phyloP scores from a whole-genome alignment of 1,140 invertebrate species.

The Zaprionus taronus region DNA sequence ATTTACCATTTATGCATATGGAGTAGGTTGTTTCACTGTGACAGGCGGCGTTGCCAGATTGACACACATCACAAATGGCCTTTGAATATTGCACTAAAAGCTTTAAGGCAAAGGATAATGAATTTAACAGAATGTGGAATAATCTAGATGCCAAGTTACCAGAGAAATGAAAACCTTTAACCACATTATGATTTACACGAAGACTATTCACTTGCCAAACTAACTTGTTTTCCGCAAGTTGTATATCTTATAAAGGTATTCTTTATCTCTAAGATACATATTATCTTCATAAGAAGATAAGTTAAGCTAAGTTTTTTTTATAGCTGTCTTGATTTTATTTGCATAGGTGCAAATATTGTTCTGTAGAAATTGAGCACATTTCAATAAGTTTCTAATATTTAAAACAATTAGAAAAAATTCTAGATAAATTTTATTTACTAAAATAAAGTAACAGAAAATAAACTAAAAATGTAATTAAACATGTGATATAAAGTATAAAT shows the following conservation, averaged over 20 bases:
- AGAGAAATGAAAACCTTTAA: slow-evolving; percentile 40
- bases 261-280: slow-evolving; percentile 20
- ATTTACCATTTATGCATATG: slow-evolving; percentile 47
- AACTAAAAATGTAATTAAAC: neutral
- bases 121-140: neutral
- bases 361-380: neutral
- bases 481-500: neutral
- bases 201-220: slow-evolving; percentile 16
- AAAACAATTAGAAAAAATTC: neutral
- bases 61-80: slow-evolving; percentile 57
- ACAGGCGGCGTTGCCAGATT: slow-evolving; percentile 46
- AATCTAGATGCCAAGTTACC: slow-evolving; percentile 46
- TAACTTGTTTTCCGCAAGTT: slow-evolving; percentile 1
- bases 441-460: neutral
- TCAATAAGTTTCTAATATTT: neutral
- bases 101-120: slow-evolving; percentile 25
- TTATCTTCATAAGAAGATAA: slow-evolving; percentile 28
- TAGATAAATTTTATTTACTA: neutral
- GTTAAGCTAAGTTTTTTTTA: neutral
- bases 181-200: slow-evolving; percentile 47
- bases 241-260: slow-evolving; percentile 10
- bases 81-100: slow-evolving; percentile 28
- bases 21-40: slow-evolving; percentile 55
- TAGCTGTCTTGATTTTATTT: neutral
- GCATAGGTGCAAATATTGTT: neutral